Evolutionary conservation across 2,888 invertebrate species (phyloP), one percentile per base, ranked within the genome.

Genomic region (Ectemnius lituratus): DNA sequence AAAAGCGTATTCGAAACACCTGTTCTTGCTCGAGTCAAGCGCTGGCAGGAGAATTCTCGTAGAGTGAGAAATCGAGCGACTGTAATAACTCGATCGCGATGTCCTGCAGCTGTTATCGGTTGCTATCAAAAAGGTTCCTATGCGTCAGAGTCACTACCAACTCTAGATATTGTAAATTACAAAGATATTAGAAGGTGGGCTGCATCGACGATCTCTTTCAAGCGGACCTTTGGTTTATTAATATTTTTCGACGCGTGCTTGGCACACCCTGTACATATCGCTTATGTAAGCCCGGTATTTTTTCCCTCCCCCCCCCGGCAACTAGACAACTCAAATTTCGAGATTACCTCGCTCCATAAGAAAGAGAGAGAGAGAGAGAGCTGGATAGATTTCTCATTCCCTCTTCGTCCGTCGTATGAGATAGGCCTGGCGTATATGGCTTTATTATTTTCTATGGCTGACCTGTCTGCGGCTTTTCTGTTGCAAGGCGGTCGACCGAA

Each of bases 1-100:
- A 70, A 75, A 75, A 79, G 56, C 65, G 37, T 63, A 70, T 73
- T 71, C 66, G 75, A 77, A 77, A 81, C 81, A 81, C 79, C 79
- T 81, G 81, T 81, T 47, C 63, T 45, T 27, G 16, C 16, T 28
- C 67, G 62, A n/a, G 37, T 45, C 27, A 60, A 62, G 61, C 58
- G n/a, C n/a, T n/a, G n/a, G n/a, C n/a, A n/a, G n/a, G n/a, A 28
- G 23, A 52, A 18, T 6, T 14, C 52, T 8, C 57, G 67, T 27
- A 23, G 57, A 23, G 59, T 62, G 66, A 47, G 58, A 59, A 59
- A 23, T 58, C 47, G 70, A 37, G 59, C 61, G 58, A 58, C 70
- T 37, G 67, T 72, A 49, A 62, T 57, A 46, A 18, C 27, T 46
- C 59, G 63, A 62, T 16, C 23, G 20, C 64, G 27, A 67, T 67